Conservation (phyloP, 2,888 invertebrate genomes). For the Rhamnusium bicolor region DNA sequence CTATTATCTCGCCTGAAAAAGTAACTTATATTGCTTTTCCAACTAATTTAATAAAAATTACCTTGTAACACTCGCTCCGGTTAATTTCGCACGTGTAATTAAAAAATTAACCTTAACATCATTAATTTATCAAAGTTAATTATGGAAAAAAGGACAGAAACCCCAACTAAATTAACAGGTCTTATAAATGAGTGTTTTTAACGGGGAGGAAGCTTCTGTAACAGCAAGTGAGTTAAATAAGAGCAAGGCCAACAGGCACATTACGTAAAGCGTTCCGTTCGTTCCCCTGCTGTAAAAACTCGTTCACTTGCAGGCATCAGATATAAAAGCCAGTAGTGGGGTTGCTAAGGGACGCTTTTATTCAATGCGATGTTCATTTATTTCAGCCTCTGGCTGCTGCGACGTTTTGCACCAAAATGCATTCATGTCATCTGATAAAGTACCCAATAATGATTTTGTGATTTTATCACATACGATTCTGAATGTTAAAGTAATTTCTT, state of each 20-base stretch:
- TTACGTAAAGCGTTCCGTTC: conserved; percentile 35
- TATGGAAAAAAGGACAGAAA: conserved; percentile 16
- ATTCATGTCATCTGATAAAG: conserved; percentile 58
- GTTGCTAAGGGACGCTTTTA: conserved; percentile 64
- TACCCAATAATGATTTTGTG: conserved; percentile 57
- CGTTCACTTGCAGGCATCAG: conserved; percentile 57
- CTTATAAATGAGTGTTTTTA: conserved; percentile 23
- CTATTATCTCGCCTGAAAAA: too few species aligned
- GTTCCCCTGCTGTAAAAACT: conserved; percentile 41
- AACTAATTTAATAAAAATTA: conserved; percentile 15
- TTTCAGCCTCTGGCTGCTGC: conserved; percentile 53
- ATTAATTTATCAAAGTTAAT: conserved; percentile 31
- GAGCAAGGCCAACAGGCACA: conserved; percentile 34
- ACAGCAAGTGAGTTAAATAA: conserved; percentile 21
- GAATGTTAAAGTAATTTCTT: conserved; percentile 63
- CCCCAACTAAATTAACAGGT: conserved; percentile 25
- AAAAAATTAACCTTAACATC: conserved; percentile 31
- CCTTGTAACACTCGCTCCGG: conserved; percentile 3
- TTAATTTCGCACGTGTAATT: conserved; percentile 12
- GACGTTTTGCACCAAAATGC: conserved; percentile 56
- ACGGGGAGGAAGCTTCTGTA: conserved; percentile 15
- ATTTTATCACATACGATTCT: conserved; percentile 59
- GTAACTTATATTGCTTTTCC: background rate
- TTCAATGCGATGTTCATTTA: conserved; percentile 65
- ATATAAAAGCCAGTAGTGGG: conserved; percentile 56